Evolutionary conservation across 2,797 vertebrate genomes (phyloP).

Genomic region (Sandelia bainsii): DNA sequence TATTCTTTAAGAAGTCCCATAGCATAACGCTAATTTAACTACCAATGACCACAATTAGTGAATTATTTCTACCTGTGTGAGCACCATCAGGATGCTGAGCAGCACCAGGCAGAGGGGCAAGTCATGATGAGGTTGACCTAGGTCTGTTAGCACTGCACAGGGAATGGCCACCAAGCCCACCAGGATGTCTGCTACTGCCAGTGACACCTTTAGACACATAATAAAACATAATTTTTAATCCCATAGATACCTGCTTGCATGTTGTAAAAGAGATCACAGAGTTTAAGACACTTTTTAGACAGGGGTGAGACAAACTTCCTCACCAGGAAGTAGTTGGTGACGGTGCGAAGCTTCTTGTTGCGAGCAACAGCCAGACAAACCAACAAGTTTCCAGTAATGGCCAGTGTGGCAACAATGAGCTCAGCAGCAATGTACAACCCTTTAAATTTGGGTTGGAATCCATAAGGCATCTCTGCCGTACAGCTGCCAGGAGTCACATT

Average conservation of each 20-base stretch:
- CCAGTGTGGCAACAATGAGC: constrained; percentile 72
- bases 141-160: constrained; percentile 64
- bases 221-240: background rate
- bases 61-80: constrained; percentile 53
- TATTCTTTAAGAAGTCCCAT: background rate
- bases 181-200: constrained; percentile 70
- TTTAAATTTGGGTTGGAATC: constrained; percentile 21
- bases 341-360: constrained; percentile 78
- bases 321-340: constrained; percentile 85
- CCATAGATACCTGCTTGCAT: too few relatives aligned
- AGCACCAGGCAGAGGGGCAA: constrained; percentile 65
- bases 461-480: constrained; percentile 18
- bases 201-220: constrained; percentile 56
- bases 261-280: background rate
- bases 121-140: constrained; percentile 61
- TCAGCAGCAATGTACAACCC: constrained; percentile 74
- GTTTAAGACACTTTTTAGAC: background rate
- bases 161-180: constrained; percentile 73
- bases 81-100: constrained; percentile 66
- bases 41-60: background rate
- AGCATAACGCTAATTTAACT: background rate
- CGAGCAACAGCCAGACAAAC: constrained; percentile 75
- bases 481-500: constrained; percentile 39
- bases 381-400: constrained; percentile 75
- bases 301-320: background rate